Conservation (phyloP, 2,888 invertebrate genomes). For the Hemistola chrysoprasaria region DNA sequence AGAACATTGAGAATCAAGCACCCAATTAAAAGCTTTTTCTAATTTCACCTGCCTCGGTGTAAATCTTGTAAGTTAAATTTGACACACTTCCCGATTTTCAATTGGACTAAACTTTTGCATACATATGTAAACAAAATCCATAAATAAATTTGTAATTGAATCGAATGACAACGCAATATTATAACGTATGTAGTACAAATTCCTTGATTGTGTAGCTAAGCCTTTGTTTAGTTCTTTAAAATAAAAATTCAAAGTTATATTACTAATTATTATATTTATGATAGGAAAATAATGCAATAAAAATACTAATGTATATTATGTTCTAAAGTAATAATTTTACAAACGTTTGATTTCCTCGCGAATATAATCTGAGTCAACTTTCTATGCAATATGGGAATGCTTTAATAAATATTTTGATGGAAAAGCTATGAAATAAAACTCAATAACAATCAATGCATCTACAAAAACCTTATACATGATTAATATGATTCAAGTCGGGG, state of each 20-base stretch:
- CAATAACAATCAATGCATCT: conserved; percentile 44
- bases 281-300: conserved; percentile 79
- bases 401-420: conserved; percentile 68
- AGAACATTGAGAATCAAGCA: no score
- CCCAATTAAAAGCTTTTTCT: no score
- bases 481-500: conserved; percentile 37
- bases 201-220: no score
- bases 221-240: no score
- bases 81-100: no score
- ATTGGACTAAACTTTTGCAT: no score
- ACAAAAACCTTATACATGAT: conserved; percentile 44
- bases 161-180: no score
- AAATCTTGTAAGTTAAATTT: no score
- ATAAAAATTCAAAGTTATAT: conserved; percentile 20
- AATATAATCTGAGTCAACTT: conserved; percentile 54
- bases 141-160: no score
- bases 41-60: no score
- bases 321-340: conserved; percentile 69
- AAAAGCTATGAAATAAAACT: conserved; percentile 50
- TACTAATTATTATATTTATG: conserved; percentile 64
- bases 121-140: no score
- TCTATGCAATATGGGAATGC: conserved; percentile 68
- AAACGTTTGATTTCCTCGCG: conserved; percentile 51
- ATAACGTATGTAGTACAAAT: no score
- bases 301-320: conserved; percentile 72